Evolutionary conservation across 2,113 vertebrate species (phyloP), one percentile per base, ranked within the genome.

Genomic region (Saguinus midas): DNA sequence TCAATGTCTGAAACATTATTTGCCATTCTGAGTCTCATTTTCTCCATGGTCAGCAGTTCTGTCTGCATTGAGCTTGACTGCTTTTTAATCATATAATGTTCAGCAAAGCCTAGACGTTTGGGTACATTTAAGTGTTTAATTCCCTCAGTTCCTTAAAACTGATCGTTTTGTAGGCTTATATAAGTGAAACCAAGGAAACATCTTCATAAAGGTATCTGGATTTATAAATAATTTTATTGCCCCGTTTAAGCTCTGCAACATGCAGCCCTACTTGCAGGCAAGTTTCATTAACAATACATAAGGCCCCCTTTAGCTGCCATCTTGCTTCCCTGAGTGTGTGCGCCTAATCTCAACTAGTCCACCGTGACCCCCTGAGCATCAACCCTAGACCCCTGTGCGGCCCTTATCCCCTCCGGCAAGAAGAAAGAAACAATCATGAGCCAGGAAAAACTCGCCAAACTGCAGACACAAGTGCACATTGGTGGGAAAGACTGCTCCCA

Each of bases 141-240:
- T 90, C 48, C 52, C 17, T 96, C 57, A 32, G 79, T 97, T 96
- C 96, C 92, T 85, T 90, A n/a, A 0, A 66, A 52, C 40, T 91
- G 90, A 93, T 35, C 35, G 45, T n/a, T 85, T 45, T 94, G 88
- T 58, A 68, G 94, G 96, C 96, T 97, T 96, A 96, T 35, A 0
- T 96, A 96, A 96, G 76, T 6, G 79, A 96, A 97, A 94, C 76
- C 61, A 96, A 94, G 96, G 93, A 84, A 97, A 97, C 0, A 79
- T 91, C 96, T 93, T 96, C 80, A 78, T 66, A 86, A 92, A 98
- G 95, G 93, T 95, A 89, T 96, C 94, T 96, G 89, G 82, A 58
- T 97, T 97, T 97, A 97, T 94, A 96, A 95, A 91, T 37, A 95
- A 58, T 79, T 97, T 91, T 95, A 96, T 2, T 93, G 95, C 91